These are phyloP conservation scores for Collichthys lucidus DNA, from an alignment of 2,113 vertebrate species.

Conservation along the genomic window DNA sequence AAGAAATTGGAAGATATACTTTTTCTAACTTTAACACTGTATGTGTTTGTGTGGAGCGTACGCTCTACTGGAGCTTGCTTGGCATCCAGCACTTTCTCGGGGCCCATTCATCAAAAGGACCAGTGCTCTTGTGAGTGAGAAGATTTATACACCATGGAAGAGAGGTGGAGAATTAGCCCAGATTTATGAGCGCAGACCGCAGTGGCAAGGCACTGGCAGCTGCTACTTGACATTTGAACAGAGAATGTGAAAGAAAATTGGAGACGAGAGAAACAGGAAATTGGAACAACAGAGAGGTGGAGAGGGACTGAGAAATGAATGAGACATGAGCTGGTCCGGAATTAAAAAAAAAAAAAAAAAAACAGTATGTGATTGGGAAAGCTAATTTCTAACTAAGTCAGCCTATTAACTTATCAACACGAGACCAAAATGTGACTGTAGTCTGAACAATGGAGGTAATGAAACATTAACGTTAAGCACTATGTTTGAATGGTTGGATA, in stretches of 20 bases:
- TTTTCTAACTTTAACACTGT: slow-evolving; percentile 2
- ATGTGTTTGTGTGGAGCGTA: slow-evolving; percentile 37
- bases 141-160: slow-evolving; percentile 81
- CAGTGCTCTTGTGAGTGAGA: slow-evolving; percentile 74
- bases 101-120: slow-evolving; percentile 81
- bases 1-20: slow-evolving; percentile 16
- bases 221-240: slow-evolving; percentile 81
- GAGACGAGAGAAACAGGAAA: slow-evolving; percentile 71
- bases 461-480: slow-evolving; percentile 1
- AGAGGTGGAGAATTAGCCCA: slow-evolving; percentile 83
- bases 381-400: slow-evolving; percentile 9
- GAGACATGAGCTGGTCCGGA: slow-evolving; percentile 48
- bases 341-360: slow-evolving; percentile 14
- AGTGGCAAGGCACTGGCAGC: slow-evolving; percentile 75
- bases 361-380: slow-evolving; percentile 13
- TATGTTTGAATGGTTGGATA: background rate
- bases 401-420: background rate
- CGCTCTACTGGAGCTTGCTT: slow-evolving; percentile 59
- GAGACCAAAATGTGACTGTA: background rate
- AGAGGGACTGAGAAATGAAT: slow-evolving; percentile 56
- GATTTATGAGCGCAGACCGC: slow-evolving; percentile 81
- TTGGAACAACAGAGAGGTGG: slow-evolving; percentile 74
- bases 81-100: slow-evolving; percentile 67
- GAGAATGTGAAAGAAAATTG: slow-evolving; percentile 73
- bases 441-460: background rate